These are phyloP conservation scores for Oscheius myriophilus DNA, from an alignment of 2,888 invertebrate genomes.

Conservation along the genomic window DNA sequence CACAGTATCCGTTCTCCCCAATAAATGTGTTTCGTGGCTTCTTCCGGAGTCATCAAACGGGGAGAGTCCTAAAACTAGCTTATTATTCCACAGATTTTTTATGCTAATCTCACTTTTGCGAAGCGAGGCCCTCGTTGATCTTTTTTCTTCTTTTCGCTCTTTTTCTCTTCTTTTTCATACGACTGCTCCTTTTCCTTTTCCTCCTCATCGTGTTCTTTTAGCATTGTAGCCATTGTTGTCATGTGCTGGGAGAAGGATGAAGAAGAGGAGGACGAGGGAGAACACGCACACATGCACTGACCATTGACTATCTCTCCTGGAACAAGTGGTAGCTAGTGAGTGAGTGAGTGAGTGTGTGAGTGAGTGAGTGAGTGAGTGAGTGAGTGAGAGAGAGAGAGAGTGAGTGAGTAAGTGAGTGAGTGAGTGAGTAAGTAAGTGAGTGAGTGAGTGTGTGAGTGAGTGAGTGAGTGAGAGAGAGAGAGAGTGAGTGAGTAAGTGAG, in stretches of 20 bases:
- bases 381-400: not conserved
- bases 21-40: conserved; percentile 41
- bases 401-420: no score
- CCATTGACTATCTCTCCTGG: conserved; percentile 62
- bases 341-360: not conserved
- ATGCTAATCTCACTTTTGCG: conserved; percentile 32
- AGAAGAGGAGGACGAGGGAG: not conserved
- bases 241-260: conserved; percentile 20
- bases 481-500: not conserved
- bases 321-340: conserved; percentile 8
- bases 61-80: conserved; percentile 52
- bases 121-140: conserved; percentile 15
- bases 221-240: conserved; percentile 3
- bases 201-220: not conserved
- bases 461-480: not conserved
- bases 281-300: conserved; percentile 66
- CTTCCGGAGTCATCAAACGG: conserved; percentile 49
- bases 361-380: not conserved
- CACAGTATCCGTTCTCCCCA: conserved; percentile 28
- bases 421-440: not conserved
- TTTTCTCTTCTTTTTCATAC: conserved; percentile 21
- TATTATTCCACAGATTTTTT: conserved; percentile 11
- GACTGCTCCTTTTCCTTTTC: conserved; percentile 9
- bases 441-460: not conserved
- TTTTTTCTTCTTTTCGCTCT: no score